Conservation (phyloP, 2,113 vertebrate genomes). For the Trichechus manatus region DNA sequence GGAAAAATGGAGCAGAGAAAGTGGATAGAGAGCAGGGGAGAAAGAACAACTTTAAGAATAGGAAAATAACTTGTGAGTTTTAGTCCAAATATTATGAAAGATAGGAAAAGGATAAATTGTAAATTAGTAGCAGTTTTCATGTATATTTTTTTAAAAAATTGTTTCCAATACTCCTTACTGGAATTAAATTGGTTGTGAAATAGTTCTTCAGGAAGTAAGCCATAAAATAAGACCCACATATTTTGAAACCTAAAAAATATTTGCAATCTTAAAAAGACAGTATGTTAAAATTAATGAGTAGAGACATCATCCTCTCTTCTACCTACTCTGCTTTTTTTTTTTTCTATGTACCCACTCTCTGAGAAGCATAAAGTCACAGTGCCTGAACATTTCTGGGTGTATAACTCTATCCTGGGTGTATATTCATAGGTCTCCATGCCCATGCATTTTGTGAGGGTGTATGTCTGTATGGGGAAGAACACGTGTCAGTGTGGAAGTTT, state of each 20-base stretch:
- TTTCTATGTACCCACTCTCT: not conserved
- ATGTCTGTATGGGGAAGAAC: not conserved
- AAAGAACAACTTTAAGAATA: not conserved
- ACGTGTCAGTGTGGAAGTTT: no score
- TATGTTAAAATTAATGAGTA: not conserved
- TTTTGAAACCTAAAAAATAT: slow-evolving; percentile 30
- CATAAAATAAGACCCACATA: not conserved
- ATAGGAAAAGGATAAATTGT: not conserved
- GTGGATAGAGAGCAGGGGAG: not conserved
- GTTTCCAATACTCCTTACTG: not conserved
- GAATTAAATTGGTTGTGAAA: slow-evolving; percentile 37
- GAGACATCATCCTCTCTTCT: not conserved
- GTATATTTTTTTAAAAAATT: not conserved
- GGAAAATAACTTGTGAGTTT: not conserved
- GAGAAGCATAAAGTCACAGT: not conserved
- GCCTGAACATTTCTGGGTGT: not conserved
- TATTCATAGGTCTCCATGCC: not conserved
- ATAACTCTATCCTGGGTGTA: not conserved
- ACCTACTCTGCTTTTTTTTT: not conserved
- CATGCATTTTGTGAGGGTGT: not conserved
- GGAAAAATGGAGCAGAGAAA: not conserved
- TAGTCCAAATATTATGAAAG: slow-evolving; percentile 1
- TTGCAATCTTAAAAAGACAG: not conserved
- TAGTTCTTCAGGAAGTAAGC: not conserved
- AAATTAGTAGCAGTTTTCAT: not conserved